A percentile compares a stretch with the other conserved stretches of the same genome.
Evolutionary conservation across 30 jellyfish, hydroid and myxozoan genomes (phyloP).

Genomic region (Aurelia aurita): DNA sequence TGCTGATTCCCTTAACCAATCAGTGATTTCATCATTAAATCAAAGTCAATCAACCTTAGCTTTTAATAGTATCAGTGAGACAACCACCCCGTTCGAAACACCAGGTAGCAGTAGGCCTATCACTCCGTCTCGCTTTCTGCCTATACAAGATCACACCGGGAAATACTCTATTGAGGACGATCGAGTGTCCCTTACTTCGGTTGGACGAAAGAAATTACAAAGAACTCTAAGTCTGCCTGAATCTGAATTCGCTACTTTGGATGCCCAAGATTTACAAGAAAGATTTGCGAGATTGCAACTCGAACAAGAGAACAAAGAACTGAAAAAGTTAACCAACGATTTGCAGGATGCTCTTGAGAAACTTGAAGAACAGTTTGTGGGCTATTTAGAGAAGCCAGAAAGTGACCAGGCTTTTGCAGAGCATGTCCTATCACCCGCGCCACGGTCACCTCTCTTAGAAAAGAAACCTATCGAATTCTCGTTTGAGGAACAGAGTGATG

Average conservation of each 20-base stretch:
- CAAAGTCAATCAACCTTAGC: slow-evolving; percentile 77
- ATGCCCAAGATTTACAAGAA: slow-evolving; percentile 92
- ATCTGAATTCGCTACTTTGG: slow-evolving; percentile 87
- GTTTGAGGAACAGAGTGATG: slow-evolving; percentile 45
- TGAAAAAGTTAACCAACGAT: slow-evolving; percentile 75
- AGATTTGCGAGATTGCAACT: slow-evolving; percentile 93
- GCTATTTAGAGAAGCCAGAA: slow-evolving; percentile 65
- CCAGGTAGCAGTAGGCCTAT: slow-evolving; percentile 79
- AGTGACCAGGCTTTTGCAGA: slow-evolving; percentile 58
- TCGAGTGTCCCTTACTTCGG: slow-evolving; percentile 65
- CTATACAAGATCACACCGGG: slow-evolving; percentile 39
- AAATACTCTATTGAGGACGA: slow-evolving; percentile 66
- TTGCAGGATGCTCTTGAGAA: slow-evolving; percentile 94
- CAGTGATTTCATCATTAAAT: slow-evolving; percentile 79
- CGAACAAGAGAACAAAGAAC: slow-evolving; percentile 95
- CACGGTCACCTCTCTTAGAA: slow-evolving; percentile 66
- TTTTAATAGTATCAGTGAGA: slow-evolving; percentile 51
- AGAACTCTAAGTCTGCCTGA: slow-evolving; percentile 97
- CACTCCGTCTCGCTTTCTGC: slow-evolving; percentile 80
- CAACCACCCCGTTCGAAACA: slow-evolving; percentile 74
- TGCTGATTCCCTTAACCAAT: slow-evolving; percentile 79
- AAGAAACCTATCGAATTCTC: slow-evolving; percentile 49
- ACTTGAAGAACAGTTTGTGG: slow-evolving; percentile 84
- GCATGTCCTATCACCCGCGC: slow-evolving; percentile 44
- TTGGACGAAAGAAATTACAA: slow-evolving; percentile 79